Percentiles rank a stretch among this genome's conserved stretches.
Evolutionary conservation across 2,113 vertebrate species (phyloP).

Genomic region (Rousettus leschenaultii): DNA sequence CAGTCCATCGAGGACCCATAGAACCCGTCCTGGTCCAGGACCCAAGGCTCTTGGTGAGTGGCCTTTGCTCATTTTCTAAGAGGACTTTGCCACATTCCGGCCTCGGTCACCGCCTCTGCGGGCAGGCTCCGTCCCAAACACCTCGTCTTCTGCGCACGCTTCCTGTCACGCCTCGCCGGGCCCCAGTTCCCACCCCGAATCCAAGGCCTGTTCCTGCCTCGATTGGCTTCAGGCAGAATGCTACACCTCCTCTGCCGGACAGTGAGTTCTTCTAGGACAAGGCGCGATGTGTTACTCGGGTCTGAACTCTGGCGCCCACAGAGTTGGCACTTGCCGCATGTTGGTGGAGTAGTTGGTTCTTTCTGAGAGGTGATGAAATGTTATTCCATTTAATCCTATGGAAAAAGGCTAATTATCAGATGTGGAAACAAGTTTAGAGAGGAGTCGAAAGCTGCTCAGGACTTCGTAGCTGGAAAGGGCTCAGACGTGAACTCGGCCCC

Average conservation of each 20-base stretch:
- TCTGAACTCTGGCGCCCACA: background rate
- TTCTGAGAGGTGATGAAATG: background rate
- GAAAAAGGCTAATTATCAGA: background rate
- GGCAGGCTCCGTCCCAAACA: background rate
- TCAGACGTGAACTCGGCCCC: background rate
- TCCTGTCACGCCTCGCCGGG: background rate
- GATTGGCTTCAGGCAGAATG: background rate
- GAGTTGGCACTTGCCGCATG: background rate
- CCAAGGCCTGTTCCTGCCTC: background rate
- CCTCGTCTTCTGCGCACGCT: fast-evolving
- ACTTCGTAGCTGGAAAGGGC: background rate
- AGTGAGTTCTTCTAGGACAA: background rate
- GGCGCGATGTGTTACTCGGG: background rate
- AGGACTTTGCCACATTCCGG: background rate
- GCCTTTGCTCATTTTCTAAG: background rate
- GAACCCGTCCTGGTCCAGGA: background rate
- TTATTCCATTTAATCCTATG: too few species aligned
- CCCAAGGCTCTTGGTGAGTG: background rate
- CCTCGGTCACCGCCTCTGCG: fast-evolving
- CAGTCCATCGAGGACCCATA: background rate
- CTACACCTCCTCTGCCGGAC: background rate
- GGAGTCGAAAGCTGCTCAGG: too few species aligned
- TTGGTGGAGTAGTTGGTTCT: background rate
- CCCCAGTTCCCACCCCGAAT: background rate
- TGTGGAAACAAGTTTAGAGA: background rate